Conservation (phyloP, 2,797 vertebrate species). For the Neopelma chrysocephalum region DNA sequence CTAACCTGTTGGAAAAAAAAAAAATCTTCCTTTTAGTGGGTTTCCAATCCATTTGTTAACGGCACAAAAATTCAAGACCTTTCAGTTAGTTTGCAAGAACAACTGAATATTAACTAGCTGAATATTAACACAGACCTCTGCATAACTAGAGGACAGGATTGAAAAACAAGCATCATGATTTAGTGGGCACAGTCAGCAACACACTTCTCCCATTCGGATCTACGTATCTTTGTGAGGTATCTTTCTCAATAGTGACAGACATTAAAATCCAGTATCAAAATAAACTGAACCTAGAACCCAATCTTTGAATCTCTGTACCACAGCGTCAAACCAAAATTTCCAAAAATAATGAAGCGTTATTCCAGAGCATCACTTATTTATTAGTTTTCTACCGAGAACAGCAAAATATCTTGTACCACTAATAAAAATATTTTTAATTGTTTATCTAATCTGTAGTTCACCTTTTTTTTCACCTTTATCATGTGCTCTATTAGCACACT, state of each 20-base stretch:
- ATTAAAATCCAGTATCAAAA: neutral
- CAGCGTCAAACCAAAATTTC: neutral
- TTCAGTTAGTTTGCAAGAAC: neutral
- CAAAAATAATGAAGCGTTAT: neutral
- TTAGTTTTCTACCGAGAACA: neutral
- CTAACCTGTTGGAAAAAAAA: neutral
- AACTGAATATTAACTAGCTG: neutral
- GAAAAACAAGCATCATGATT: fast-evolving
- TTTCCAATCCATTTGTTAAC: neutral
- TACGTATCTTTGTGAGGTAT: fast-evolving
- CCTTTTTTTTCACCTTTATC: neutral
- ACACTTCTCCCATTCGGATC: neutral
- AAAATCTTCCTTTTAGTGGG: neutral
- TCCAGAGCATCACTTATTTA: neutral
- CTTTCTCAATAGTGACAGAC: neutral
- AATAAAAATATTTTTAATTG: neutral
- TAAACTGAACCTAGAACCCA: neutral
- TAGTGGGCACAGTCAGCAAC: neutral
- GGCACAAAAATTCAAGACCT: neutral
- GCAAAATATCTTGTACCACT: neutral
- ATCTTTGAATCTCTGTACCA: neutral
- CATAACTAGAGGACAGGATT: neutral
- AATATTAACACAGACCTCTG: neutral
- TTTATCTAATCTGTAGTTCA: neutral
- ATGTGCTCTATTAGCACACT: neutral